A percentile compares a stretch with the other conserved stretches of the same genome.
phyloP scores from a whole-genome alignment of 2,113 vertebrate species.

The Myodes glareolus region DNA sequence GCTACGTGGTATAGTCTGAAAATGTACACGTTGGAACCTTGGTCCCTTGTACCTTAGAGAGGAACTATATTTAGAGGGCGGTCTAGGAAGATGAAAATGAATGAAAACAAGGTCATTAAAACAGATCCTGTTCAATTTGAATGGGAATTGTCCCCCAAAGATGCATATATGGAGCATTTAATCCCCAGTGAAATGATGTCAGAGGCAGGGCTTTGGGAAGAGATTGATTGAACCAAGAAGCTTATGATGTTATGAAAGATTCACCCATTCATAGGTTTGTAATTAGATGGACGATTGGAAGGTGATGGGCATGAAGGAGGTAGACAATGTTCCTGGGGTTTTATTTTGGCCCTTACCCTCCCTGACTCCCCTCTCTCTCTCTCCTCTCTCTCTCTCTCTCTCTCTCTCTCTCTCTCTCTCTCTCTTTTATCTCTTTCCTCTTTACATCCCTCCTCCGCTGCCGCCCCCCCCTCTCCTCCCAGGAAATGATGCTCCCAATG shows the following conservation, averaged over 20 bases:
- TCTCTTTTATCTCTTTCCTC: not conserved
- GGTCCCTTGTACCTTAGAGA: too few relatives aligned
- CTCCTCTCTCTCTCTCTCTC: not conserved
- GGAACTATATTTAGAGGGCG: not conserved
- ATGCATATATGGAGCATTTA: not conserved
- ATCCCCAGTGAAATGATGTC: not conserved
- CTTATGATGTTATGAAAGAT: not conserved
- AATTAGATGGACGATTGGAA: not conserved
- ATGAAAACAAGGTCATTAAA: not conserved
- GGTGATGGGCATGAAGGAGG: not conserved
- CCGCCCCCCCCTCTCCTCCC: not conserved
- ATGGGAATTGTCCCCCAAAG: not conserved
- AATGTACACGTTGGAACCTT: not conserved
- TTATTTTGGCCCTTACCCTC: not conserved
- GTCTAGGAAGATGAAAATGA: not conserved
- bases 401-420: not conserved
- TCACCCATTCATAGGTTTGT: not conserved
- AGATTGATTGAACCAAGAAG: not conserved
- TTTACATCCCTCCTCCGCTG: not conserved
- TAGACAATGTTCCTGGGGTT: not conserved
- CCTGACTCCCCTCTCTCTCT: not conserved
- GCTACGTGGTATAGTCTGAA: fast-evolving
- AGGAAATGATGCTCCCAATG: not conserved
- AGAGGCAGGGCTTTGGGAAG: not conserved
- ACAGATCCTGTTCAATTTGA: not conserved